Base-by-base conservation (phyloP, 2,113 vertebrate genomes). In the Grus americana region DNA sequence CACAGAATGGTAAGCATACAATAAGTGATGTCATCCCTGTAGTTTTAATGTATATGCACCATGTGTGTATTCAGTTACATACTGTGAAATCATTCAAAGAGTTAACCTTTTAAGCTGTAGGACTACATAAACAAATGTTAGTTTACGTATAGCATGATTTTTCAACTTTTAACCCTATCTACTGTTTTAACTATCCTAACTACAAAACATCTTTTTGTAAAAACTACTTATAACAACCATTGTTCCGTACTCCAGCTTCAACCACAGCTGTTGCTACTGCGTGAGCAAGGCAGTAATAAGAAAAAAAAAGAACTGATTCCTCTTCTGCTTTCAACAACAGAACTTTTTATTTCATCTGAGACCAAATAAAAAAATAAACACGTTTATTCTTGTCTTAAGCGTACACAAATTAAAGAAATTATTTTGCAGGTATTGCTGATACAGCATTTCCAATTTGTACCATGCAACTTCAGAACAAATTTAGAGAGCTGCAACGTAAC, bases 381-480 rank as follows among this genome's bases (percentile, higher is more conserved):
- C 8, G 9, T 38, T 86, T 83, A 90, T 72, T 75, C 79, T 80
- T 20, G 10, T 89, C 70, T 67, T 47, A 74, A 52, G 38, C 12
- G 9, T 19, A 93, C 8, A 72, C 22, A 95, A 96, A 79, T 74
- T 47, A 86, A 90, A 94, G 12, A 78, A 36, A 90, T 90, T 84
- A 76, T 86, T 93, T 79, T 62, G 68, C 21, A 92, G 68, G 47
- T 26, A 34, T 40, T 88, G 52, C 55, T n/a, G 5, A 94, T 91
- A 90, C 19, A 96, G 52, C 84, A 96, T 90, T 90, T 86, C 50
- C 46, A 86, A 96, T 76, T 96, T 97, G 79, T 59, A 92, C 68
- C 83, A 90, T 20, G 78, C 78, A 96, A 96, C 84, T 97, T 91
- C 70, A 79, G 79, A 97, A 87, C 52, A 97, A 84, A 92, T 93